phyloP scores from a whole-genome alignment of 2,888 invertebrate genomes.

The Charanyca ferruginea region DNA sequence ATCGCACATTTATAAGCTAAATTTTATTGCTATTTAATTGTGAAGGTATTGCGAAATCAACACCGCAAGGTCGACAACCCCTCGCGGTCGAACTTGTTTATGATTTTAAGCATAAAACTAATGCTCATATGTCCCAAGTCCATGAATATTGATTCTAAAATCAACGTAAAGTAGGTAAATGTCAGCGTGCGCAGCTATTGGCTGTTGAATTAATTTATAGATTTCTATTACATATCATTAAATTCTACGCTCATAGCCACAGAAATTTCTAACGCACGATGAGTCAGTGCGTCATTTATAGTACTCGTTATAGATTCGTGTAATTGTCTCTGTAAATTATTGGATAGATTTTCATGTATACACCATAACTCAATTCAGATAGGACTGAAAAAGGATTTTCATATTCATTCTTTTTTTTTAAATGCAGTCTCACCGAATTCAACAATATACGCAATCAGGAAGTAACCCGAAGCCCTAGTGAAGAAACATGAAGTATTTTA shows the following conservation, averaged over 20 bases:
- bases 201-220: conserved; percentile 31
- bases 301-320: conserved; percentile 24
- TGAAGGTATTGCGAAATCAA: conserved; percentile 59
- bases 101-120: conserved; percentile 48
- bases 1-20: conserved; percentile 51
- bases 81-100: conserved; percentile 49
- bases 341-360: not conserved
- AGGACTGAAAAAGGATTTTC: not conserved
- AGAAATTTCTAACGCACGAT: conserved; percentile 36
- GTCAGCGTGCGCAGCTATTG: conserved; percentile 27
- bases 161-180: conserved; percentile 32
- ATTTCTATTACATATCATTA: conserved; percentile 50
- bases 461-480: conserved; percentile 76
- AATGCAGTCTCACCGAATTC: conserved; percentile 43
- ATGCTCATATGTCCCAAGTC: conserved; percentile 43
- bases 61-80: conserved; percentile 61
- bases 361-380: not conserved
- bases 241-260: conserved; percentile 43
- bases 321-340: conserved; percentile 1
- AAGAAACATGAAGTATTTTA: conserved; percentile 70
- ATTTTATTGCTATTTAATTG: conserved; percentile 51
- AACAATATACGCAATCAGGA: conserved; percentile 72
- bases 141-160: conserved; percentile 41
- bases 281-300: conserved; percentile 18
- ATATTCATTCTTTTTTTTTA: conserved; percentile 15